Conservation (phyloP, 2,888 invertebrate species). For the Pterostichus madidus region DNA sequence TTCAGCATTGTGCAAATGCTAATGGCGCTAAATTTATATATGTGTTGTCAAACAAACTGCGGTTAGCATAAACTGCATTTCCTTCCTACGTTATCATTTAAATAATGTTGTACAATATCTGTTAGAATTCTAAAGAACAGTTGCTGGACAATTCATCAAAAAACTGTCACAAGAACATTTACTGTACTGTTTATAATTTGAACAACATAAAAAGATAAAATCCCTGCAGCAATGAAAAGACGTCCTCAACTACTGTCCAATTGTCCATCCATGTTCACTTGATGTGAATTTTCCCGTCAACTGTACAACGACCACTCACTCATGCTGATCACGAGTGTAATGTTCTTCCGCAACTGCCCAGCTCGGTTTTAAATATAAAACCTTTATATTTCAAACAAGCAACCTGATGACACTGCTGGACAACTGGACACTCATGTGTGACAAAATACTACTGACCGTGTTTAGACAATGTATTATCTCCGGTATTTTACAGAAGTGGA, state of each 20-base stretch:
- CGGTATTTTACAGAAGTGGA: slow-evolving; percentile 6
- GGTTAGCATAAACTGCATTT: no score
- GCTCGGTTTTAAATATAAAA: slow-evolving; percentile 30
- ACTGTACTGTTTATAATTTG: not conserved
- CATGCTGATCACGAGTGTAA: slow-evolving; percentile 60
- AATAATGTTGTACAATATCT: no score
- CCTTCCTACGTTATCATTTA: no score
- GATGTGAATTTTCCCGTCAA: slow-evolving; percentile 47
- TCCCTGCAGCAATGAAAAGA: not conserved
- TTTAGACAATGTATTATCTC: slow-evolving; percentile 33
- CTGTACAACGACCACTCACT: slow-evolving; percentile 58
- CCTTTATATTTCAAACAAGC: slow-evolving; percentile 26
- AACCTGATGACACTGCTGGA: slow-evolving; percentile 44
- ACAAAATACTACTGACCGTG: slow-evolving; percentile 55
- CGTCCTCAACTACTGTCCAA: not conserved
- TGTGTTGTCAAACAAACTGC: no score
- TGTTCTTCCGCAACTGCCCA: slow-evolving; percentile 59
- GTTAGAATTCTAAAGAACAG: no score
- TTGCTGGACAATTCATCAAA: no score
- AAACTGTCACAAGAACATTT: no score
- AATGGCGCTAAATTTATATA: no score
- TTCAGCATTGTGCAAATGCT: no score
- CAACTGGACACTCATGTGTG: slow-evolving; percentile 25
- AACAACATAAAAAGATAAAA: not conserved
- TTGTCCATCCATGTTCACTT: slow-evolving; percentile 16